Evolutionary conservation across 1,140 invertebrate genomes (phyloP), one percentile per base, ranked within the genome.

Genomic region (Macrotrachela quadricornifera): DNA sequence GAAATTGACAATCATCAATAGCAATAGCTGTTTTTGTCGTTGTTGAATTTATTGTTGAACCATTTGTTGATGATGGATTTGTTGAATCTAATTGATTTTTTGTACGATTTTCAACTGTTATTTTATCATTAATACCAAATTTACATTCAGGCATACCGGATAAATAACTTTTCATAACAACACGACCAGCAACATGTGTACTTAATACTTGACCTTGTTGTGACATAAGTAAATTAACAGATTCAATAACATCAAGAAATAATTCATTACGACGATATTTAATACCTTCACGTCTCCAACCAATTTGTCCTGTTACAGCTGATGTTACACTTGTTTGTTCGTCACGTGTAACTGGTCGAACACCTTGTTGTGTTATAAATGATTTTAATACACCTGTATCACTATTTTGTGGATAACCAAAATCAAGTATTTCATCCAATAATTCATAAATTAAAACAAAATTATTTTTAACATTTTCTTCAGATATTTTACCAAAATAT

Each of bases 131-230:
- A 61, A 99, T 97, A 13, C 94, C 94, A 73, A 99, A 99, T 74
- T 99, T 99, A 73, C 94, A 99, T 68, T 99, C 94, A 0, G 94
- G 94, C 94, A 99, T 99, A 30, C 94, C 94, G 41, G 88, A 95
- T 30, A 99, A 72, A 67, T 96, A 99, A 0, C 88, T 94, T 71
- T 99, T 99, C 92, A 99, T 99, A 0, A 97, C 85, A 41, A 99
- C 90, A 69, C 94, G 94, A 39, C 94, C 94, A 56, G 94, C 92
- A 18, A 99, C 94, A 67, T 99, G 92, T 49, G 94, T 91, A 39
- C 88, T 95, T 36, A 99, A 72, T n/a, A 99, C 91, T 77, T 99
- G 94, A 56, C 92, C 92, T 78, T 99, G 94, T 10, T 92, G 90
- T 47, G 90, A 96, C 92, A 99, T 99, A 17, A 99, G 75, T 44